phyloP scores from a whole-genome alignment of 1,140 invertebrate genomes.

The Ostrea edulis region DNA sequence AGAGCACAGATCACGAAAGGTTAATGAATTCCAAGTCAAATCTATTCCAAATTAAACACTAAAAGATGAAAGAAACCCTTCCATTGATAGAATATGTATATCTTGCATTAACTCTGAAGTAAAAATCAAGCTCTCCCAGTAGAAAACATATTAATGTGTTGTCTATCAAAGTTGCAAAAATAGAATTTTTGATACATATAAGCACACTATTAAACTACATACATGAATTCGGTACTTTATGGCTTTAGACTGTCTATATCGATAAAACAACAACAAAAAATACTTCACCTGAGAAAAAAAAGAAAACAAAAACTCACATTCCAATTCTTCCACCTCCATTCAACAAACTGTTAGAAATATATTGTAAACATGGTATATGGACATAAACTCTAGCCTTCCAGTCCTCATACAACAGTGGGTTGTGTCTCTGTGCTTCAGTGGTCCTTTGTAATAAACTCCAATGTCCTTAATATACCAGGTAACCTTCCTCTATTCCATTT shows the following conservation, averaged over 20 bases:
- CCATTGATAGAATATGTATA: neutral
- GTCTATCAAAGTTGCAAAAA: neutral
- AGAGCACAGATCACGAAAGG: neutral
- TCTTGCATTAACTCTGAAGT: neutral
- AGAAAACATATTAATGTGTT: neutral
- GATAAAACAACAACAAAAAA: neutral
- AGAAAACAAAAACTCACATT: neutral
- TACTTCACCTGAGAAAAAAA: neutral
- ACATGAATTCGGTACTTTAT: too few species aligned
- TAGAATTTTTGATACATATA: too few species aligned
- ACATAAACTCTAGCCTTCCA: neutral
- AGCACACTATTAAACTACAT: too few species aligned
- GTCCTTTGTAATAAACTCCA: neutral
- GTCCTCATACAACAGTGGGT: neutral
- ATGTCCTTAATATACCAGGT: neutral
- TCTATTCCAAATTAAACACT: neutral
- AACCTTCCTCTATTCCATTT: conserved; percentile 4
- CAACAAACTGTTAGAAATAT: neutral
- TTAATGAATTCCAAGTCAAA: conserved; percentile 26
- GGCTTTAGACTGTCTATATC: too few species aligned
- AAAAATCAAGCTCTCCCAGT: neutral
- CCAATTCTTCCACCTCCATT: neutral
- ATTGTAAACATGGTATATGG: neutral
- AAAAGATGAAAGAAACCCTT: neutral
- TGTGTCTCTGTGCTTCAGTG: neutral